Base-by-base conservation (phyloP, 2,113 vertebrate species). In the Poeciliopsis turrubarensis region DNA sequence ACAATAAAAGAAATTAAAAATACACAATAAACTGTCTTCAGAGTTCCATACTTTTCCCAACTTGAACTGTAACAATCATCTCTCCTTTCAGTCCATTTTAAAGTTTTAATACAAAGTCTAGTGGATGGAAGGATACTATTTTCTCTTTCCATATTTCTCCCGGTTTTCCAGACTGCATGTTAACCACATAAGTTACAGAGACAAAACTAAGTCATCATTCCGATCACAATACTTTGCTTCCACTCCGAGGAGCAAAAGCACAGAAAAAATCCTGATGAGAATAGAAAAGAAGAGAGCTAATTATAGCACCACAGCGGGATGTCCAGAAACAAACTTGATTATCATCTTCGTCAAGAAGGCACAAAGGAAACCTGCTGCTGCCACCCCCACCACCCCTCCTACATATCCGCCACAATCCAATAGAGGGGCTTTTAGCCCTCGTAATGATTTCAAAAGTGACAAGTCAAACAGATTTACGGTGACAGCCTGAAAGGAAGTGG, bases 361-460 rank as follows among this genome's bases (percentile, higher is more conserved):
- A 92, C 89, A 93, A 92, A 91, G 85, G 84, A 92, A 89, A 93
- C 89, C 92, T 88, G 83, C 90, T 77, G 89, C 87, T n/a, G 51
- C 25, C 51, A n/a, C 51, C 51, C 51, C 51, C 51, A 37, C 47
- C 47, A 22, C 51, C 89, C 81, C 83, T 82, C 82, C 79, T 81
- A 78, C 79, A 73, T 65, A 86, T 88, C 86, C 86, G 86, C 85
- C 81, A 76, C 90, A 95, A 94, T 94, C 95, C 94, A 93, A 95
- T 96, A 96, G 96, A 94, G 96, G 96, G 91, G 95, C 93, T 96
- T 95, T 97, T 96, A 97, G 96, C 94, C 94, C 93, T 92, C 91
- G 87, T 96, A 96, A 97, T 96, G 95, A 97, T 96, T 98, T 97
- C 96, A 94, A 94, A 95, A 97, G 95, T 94, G 95, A 96, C 95